Percentiles rank a stretch among this genome's conserved stretches.
phyloP scores from a whole-genome alignment of 2,888 invertebrate species.

The Brenthis ino region DNA sequence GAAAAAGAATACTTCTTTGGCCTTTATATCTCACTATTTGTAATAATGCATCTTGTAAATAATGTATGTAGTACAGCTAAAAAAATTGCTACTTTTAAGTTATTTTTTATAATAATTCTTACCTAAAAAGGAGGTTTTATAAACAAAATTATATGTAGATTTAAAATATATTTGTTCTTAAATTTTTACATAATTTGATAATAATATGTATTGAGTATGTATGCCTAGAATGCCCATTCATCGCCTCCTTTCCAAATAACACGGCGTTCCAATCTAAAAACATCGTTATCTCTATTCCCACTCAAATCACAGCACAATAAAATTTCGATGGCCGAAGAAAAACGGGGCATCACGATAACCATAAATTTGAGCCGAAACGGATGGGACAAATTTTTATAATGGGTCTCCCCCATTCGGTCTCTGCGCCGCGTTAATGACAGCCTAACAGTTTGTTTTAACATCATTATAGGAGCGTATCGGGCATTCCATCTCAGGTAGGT shows the following conservation, averaged over 20 bases:
- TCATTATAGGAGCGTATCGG: slow-evolving; percentile 80
- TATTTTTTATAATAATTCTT: too few species aligned
- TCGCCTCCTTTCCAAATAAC: slow-evolving; percentile 62
- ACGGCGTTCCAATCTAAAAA: slow-evolving; percentile 67
- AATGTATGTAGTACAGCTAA: too few species aligned
- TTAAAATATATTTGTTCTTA: too few species aligned
- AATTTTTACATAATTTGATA: too few species aligned
- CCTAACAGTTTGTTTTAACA: slow-evolving; percentile 82
- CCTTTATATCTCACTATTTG: too few species aligned
- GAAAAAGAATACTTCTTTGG: too few species aligned
- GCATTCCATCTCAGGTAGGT: slow-evolving; percentile 76
- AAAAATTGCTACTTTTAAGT: too few species aligned
- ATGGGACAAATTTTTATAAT: slow-evolving; percentile 83
- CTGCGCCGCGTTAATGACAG: slow-evolving; percentile 79
- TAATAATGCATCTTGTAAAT: too few species aligned
- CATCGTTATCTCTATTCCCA: slow-evolving; percentile 79
- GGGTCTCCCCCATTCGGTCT: slow-evolving; percentile 76
- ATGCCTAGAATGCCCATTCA: slow-evolving; percentile 59
- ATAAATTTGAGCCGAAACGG: slow-evolving; percentile 80
- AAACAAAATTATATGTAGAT: too few species aligned
- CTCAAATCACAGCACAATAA: slow-evolving; percentile 78
- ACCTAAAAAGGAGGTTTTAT: too few species aligned
- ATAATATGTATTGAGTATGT: slow-evolving; percentile 28
- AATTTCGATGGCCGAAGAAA: slow-evolving; percentile 74
- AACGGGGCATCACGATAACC: slow-evolving; percentile 77